phyloP scores from a whole-genome alignment of 1,140 invertebrate genomes.

The Macrobrachium rosenbergii region DNA sequence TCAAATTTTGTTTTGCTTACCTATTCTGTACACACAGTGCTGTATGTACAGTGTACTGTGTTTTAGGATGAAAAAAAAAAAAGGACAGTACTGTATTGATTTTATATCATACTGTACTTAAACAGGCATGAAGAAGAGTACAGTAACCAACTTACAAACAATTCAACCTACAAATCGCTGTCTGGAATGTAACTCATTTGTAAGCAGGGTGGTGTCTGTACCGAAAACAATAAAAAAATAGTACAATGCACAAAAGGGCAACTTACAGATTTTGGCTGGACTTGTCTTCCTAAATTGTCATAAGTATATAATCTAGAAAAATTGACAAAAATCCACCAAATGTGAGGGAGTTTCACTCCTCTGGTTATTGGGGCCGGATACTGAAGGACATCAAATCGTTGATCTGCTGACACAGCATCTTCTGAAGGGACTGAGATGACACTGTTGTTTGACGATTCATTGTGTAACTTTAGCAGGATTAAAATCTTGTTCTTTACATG shows the following conservation, averaged over 20 bases:
- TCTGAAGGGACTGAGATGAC: background rate
- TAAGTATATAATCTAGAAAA: slow-evolving; percentile 54
- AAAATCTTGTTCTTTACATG: slow-evolving; percentile 44
- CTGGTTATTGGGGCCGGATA: slow-evolving; percentile 47
- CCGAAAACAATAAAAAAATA: too few species aligned
- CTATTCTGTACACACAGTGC: too few species aligned
- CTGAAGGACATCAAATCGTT: background rate
- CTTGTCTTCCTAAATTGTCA: slow-evolving; percentile 37
- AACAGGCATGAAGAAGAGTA: too few species aligned
- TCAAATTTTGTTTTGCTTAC: too few species aligned
- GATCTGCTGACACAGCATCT: background rate
- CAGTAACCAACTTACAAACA: too few species aligned
- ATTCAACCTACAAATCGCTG: too few species aligned
- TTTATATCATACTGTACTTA: too few species aligned
- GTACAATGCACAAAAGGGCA: background rate
- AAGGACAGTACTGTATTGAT: too few species aligned
- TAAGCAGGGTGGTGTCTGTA: too few species aligned
- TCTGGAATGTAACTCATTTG: too few species aligned
- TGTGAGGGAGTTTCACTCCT: slow-evolving; percentile 63
- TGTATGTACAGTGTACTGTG: too few species aligned
- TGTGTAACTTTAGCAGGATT: slow-evolving; percentile 46
- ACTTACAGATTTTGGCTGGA: slow-evolving; percentile 16
- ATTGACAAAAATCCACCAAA: slow-evolving; percentile 63
- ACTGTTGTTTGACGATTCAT: slow-evolving; percentile 23
- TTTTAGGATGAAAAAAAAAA: too few species aligned